These are phyloP conservation scores for Malthinus flaveolus DNA, from an alignment of 2,888 invertebrate species.

Conservation along the genomic window DNA sequence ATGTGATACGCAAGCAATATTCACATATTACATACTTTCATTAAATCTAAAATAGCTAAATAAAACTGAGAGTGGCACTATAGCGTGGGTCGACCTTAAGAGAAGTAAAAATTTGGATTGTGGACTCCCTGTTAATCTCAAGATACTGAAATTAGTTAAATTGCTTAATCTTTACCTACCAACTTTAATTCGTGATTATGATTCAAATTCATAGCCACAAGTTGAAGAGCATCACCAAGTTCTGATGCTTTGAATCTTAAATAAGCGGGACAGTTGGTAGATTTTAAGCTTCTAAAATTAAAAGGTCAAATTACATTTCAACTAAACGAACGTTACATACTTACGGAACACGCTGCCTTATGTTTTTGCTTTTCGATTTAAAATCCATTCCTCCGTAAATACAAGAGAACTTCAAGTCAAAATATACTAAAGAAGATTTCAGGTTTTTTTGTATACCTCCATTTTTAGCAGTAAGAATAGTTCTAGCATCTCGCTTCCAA, in stretches of 20 bases:
- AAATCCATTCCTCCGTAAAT: conserved; percentile 30
- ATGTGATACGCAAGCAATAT: too few relatives aligned
- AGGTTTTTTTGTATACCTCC: conserved; percentile 15
- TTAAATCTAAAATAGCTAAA: too few relatives aligned
- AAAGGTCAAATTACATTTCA: neutral
- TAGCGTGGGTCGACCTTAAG: too few relatives aligned
- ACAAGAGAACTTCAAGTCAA: conserved; percentile 35
- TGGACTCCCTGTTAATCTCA: too few relatives aligned
- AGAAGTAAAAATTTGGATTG: too few relatives aligned
- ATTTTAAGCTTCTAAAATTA: conserved; percentile 22
- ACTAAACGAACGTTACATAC: conserved; percentile 5
- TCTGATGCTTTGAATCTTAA: conserved; percentile 25
- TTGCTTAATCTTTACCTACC: too few relatives aligned
- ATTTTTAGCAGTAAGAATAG: conserved; percentile 29
- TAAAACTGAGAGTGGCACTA: too few relatives aligned
- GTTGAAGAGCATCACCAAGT: conserved; percentile 23
- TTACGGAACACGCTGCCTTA: conserved; percentile 20
- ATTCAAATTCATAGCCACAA: conserved; percentile 27
- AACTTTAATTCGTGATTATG: conserved; percentile 27
- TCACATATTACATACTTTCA: too few relatives aligned
- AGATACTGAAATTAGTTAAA: too few relatives aligned
- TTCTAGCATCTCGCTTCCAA: conserved; percentile 35
- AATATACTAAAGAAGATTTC: conserved; percentile 32
- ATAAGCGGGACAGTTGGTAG: conserved; percentile 24
- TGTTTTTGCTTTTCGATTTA: conserved; percentile 27